Evolutionary conservation across 1,140 invertebrate species (phyloP), one percentile per base, ranked within the genome.

Genomic region (Elymnias hypermnestra): DNA sequence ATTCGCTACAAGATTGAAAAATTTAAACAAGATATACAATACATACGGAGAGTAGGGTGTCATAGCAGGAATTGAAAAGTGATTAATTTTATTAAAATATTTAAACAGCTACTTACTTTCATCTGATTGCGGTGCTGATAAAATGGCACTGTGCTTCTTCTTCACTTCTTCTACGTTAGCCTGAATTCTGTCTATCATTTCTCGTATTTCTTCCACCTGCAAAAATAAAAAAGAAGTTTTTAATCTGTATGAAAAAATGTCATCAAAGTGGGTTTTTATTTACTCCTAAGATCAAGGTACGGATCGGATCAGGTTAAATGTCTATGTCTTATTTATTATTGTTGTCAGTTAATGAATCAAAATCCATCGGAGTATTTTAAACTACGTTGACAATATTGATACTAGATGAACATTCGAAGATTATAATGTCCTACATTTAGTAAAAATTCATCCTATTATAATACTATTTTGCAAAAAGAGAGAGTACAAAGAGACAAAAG

Each of bases 171-270:
- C 97, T 35, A 99, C 97, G 91, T 98, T 98, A 66, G 94, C 93
- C 83, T 98, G 96, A 82, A 99, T 98, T 89, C 97, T 98, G 87
- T 99, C 97, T 90, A 99, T 98, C 94, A 98, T 98, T 86, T 97
- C 96, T 60, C 97, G 92, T 87, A 99, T 99, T 88, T 99, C 98
- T 89, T 99, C 98, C 86, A 99, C 97, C 93, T 94, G 29, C 5
- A 71, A 74, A 67, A 60, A n/a, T n/a, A n/a, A n/a, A n/a, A n/a
- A n/a, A n/a, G n/a, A n/a, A n/a, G n/a, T n/a, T n/a, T n/a, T n/a
- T n/a, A n/a, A n/a, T n/a, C n/a, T n/a, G n/a, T n/a, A n/a, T n/a
- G n/a, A n/a, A n/a, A n/a, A n/a, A n/a, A n/a, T n/a, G n/a, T n/a
- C n/a, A n/a, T n/a, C n/a, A n/a, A n/a, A n/a, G n/a, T n/a, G n/a